phyloP scores from a whole-genome alignment of 2,797 vertebrate species.

The Delichon dasypus region DNA sequence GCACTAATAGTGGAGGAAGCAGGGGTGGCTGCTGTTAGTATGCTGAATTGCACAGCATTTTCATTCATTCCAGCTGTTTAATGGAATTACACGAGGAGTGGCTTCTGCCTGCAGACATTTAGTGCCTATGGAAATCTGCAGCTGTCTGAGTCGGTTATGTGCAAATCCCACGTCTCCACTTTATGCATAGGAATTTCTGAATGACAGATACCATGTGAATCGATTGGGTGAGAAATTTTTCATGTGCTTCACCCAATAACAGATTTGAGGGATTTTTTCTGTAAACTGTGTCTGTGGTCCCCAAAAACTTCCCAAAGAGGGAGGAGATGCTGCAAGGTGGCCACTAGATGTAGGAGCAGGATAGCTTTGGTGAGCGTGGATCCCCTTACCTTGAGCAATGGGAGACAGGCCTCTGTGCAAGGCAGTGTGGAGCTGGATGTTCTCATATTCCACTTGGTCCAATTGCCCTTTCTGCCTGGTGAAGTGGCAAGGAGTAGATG shows the following conservation, averaged over 20 bases:
- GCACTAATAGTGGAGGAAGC: not conserved
- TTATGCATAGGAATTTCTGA: not conserved
- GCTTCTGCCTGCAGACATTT: conserved; percentile 28
- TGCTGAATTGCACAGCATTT: not conserved
- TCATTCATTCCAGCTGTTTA: conserved; percentile 52
- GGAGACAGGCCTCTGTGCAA: not conserved
- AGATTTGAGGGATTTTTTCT: not conserved
- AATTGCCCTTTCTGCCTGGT: not conserved
- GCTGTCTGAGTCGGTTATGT: conserved; percentile 38
- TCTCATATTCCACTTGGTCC: not conserved
- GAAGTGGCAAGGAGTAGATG: not conserved
- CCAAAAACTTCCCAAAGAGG: not conserved
- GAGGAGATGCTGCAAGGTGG: not conserved
- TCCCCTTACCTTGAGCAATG: not conserved
- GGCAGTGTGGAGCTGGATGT: not conserved
- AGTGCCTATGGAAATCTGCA: conserved; percentile 40
- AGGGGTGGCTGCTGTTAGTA: conserved; percentile 7
- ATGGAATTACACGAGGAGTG: conserved; percentile 29
- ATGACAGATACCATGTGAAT: conserved; percentile 11
- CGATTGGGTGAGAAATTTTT: conserved; percentile 24
- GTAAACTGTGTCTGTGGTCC: not conserved
- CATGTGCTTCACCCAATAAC: not conserved
- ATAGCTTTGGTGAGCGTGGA: not conserved
- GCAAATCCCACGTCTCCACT: conserved; percentile 3
- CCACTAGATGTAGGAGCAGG: not conserved